A percentile compares a stretch with the other conserved stretches of the same genome.
These are phyloP conservation scores for Athalia cordata DNA, from an alignment of 2,888 invertebrate genomes.

Conservation along the genomic window DNA sequence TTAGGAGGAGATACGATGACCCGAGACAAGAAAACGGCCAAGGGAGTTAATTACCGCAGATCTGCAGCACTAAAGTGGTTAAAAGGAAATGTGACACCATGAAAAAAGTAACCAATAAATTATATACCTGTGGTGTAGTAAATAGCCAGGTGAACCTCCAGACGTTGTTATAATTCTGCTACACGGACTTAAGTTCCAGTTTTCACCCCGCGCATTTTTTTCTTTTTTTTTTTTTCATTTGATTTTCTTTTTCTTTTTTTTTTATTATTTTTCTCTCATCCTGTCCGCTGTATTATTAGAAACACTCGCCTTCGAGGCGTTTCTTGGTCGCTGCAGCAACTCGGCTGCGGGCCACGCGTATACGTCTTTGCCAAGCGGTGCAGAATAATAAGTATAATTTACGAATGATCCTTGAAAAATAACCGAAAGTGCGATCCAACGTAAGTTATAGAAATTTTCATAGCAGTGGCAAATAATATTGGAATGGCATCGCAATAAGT, in stretches of 20 bases:
- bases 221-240: neutral
- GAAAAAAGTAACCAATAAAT: neutral
- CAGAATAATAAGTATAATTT: neutral
- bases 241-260: neutral
- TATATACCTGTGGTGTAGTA: neutral
- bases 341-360: constrained; percentile 3
- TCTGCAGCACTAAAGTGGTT: constrained; percentile 1
- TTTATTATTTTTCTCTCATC: neutral
- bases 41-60: constrained; percentile 36
- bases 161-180: constrained; percentile 4
- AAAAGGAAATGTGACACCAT: neutral
- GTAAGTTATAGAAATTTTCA: neutral
- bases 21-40: constrained; percentile 27
- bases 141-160: constrained; percentile 22
- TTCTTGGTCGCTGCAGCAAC: neutral
- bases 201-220: neutral
- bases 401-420: neutral
- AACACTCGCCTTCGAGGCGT: neutral
- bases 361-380: neutral
- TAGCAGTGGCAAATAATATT: constrained; percentile 11
- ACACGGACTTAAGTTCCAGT: neutral
- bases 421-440: neutral
- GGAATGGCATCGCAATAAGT: constrained; percentile 7
- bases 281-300: constrained; percentile 12
- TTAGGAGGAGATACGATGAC: constrained; percentile 18